These are phyloP conservation scores for Drosophila tristis DNA, from an alignment of 1,140 invertebrate genomes.

Conservation along the genomic window DNA sequence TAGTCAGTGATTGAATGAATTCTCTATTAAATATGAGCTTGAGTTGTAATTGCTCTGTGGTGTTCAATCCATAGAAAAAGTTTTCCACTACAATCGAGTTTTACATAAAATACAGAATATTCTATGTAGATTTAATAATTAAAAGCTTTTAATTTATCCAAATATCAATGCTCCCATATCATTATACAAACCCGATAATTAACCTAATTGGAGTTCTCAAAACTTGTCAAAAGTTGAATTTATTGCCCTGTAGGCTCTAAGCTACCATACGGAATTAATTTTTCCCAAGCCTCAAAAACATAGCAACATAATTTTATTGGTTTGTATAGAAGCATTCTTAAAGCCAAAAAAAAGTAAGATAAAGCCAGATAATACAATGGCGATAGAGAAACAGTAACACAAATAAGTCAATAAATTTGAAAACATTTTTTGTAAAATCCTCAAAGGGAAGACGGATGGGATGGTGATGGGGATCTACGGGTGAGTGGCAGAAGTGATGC, in stretches of 20 bases:
- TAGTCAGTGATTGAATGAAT: too few relatives aligned
- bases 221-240: slow-evolving; percentile 31
- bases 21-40: too few relatives aligned
- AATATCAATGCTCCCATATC: slow-evolving; percentile 1
- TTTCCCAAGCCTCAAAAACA: neutral
- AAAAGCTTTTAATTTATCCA: neutral
- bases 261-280: slow-evolving; percentile 21
- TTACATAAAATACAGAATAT: too few relatives aligned
- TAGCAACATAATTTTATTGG: slow-evolving; percentile 14
- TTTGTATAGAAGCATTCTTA: slow-evolving; percentile 2
- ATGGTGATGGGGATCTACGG: neutral
- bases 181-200: slow-evolving; percentile 26
- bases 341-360: slow-evolving; percentile 35
- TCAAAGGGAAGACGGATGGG: slow-evolving; percentile 7
- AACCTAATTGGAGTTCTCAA: slow-evolving; percentile 34
- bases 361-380: slow-evolving; percentile 42
- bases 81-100: too few relatives aligned
- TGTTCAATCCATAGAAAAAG: too few relatives aligned
- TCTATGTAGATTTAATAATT: neutral
- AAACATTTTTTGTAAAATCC: slow-evolving; percentile 43
- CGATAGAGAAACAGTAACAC: slow-evolving; percentile 22
- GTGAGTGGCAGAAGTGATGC: slow-evolving; percentile 28
- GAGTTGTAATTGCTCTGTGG: too few relatives aligned
- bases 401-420: slow-evolving; percentile 65
- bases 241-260: slow-evolving; percentile 33